Evolutionary conservation across 2,888 invertebrate species (phyloP).

Genomic region (Limenitis camilla): DNA sequence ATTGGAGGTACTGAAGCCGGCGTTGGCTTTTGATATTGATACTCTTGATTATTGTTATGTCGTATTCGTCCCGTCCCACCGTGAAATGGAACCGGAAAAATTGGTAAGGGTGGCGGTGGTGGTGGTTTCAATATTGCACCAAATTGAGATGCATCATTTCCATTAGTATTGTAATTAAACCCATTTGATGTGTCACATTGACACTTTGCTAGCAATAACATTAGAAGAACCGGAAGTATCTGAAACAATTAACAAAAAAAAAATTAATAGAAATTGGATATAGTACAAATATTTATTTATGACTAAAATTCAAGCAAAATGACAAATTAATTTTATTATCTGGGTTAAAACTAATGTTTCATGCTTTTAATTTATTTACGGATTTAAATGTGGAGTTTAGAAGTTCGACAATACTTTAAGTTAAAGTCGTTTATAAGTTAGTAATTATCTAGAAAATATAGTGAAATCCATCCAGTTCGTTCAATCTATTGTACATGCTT

Average conservation of each 20-base stretch:
- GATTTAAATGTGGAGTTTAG: not conserved
- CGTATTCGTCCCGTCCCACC: slow-evolving; percentile 46
- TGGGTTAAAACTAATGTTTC: no score
- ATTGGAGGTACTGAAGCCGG: slow-evolving; percentile 34
- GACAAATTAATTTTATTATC: no score
- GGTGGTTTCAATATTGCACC: slow-evolving; percentile 63
- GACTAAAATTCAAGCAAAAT: no score
- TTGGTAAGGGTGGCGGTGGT: slow-evolving; percentile 50
- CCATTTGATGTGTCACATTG: slow-evolving; percentile 44
- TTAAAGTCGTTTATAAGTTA: slow-evolving; percentile 22
- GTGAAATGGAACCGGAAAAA: slow-evolving; percentile 60
- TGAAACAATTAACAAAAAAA: no score
- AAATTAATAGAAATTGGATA: no score
- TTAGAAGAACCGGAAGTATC: slow-evolving; percentile 50
- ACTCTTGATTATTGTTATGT: slow-evolving; percentile 50
- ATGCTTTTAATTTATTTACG: not conserved
- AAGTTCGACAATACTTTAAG: not conserved
- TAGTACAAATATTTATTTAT: no score
- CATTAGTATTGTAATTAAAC: slow-evolving; percentile 35
- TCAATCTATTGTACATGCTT: slow-evolving; percentile 54
- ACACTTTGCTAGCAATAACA: slow-evolving; percentile 42
- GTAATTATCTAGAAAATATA: slow-evolving; percentile 65
- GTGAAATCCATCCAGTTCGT: slow-evolving; percentile 61
- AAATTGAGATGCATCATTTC: slow-evolving; percentile 46
- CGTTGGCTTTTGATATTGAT: slow-evolving; percentile 49